These are phyloP conservation scores for Todiramphus chloris DNA, from an alignment of 2,113 vertebrate species.

Conservation along the genomic window DNA sequence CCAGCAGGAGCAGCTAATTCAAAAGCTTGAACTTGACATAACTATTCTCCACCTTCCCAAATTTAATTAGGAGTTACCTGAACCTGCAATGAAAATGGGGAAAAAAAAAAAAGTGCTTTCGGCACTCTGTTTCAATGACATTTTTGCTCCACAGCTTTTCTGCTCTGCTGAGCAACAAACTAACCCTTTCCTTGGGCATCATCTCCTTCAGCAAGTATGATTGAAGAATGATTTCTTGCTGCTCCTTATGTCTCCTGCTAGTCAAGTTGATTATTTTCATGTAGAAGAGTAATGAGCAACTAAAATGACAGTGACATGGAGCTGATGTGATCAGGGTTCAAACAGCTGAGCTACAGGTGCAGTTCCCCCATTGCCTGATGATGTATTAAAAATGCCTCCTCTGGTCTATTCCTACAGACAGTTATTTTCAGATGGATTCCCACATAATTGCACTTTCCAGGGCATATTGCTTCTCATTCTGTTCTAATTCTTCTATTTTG, in stretches of 20 bases:
- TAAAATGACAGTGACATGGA: background rate
- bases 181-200: background rate
- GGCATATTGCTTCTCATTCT: conserved; percentile 11
- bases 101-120: background rate
- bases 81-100: background rate
- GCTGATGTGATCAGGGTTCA: conserved; percentile 8
- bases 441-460: background rate
- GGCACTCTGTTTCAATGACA: background rate
- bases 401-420: background rate
- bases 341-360: background rate
- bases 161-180: background rate
- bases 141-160: background rate
- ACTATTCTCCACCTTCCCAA: background rate
- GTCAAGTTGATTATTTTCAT: background rate
- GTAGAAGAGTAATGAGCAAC: background rate
- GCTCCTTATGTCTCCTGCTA: background rate
- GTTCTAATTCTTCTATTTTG: conserved; percentile 30
- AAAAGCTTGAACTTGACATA: background rate
- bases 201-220: background rate
- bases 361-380: background rate
- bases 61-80: background rate
- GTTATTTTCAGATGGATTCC: conserved; percentile 24
- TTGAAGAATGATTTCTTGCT: background rate
- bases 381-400: background rate
- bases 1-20: background rate